Evolutionary conservation across 2,888 invertebrate species (phyloP), one percentile per base, ranked within the genome.

Genomic region (Sminthurinus aureus): DNA sequence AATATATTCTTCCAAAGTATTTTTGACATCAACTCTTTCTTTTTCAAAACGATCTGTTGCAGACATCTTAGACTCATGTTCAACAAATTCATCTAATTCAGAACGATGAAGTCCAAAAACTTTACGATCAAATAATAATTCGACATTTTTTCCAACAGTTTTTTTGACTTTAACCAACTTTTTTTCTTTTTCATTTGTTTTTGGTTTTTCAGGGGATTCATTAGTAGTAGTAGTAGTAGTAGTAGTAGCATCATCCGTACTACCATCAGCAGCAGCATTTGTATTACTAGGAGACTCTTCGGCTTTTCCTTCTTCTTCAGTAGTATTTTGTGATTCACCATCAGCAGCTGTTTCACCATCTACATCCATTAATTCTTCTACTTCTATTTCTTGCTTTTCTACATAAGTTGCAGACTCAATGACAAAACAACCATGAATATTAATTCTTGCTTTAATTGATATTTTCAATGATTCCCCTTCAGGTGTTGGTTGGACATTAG

Each of bases 1-100:
- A 52, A 99, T 97, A 90, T 98, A 99, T 91, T 99, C 99, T 91
- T 99, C 99, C 0, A 99, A 93, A 3, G 98, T 96, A 91, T 99
- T 99, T 89, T 98, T 95, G 0, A 97, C 97, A 91, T 99, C 98
- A 8, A 96, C 94, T 78, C 98, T 94, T 90, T 98, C 97, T 89
- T 97, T 98, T 91, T 99, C 99, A 90, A 96, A 95, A 85, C 94
- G 93, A 90, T 99, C 99, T 89, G 95, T 95, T 82, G 93, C 93
- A 89, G 95, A 93, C 95, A 96, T 95, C 91, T 94, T 94, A 85
- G 93, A 92, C 95, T 96, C 94, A 18, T 78, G 71, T 64, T 83
- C 83, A 69, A 73, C 20, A 51, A 79, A 79, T 69, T n/a, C 15
- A 20, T 50, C 52, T 71, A 83, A 64, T 58, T 83, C 83, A 24